Conservation (phyloP, 2,797 vertebrate species). For the Rhinophrynus dorsalis region DNA sequence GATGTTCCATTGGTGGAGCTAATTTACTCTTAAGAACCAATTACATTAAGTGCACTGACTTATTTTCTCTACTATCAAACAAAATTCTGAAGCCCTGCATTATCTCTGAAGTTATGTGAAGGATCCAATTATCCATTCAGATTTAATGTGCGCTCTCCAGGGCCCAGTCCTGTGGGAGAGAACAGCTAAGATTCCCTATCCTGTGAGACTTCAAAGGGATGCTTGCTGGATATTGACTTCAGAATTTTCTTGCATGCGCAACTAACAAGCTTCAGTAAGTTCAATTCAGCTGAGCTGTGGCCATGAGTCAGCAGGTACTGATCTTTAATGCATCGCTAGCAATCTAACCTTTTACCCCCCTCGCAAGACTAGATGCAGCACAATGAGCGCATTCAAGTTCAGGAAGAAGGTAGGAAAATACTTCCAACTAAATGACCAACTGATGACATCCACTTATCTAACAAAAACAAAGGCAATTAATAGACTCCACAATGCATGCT, state of each 20-base stretch:
- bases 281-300: constrained; percentile 7
- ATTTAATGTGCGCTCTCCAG: constrained; percentile 29
- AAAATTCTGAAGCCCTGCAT: not conserved
- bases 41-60: not conserved
- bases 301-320: constrained; percentile 26
- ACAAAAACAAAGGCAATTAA: not conserved
- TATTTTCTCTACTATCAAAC: not conserved
- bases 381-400: constrained; percentile 22
- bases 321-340: constrained; percentile 16
- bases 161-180: constrained; percentile 5
- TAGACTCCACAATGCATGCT: not conserved
- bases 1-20: not conserved
- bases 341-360: not conserved
- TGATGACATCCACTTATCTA: constrained; percentile 24
- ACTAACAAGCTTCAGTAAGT: constrained; percentile 32
- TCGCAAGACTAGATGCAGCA: not conserved
- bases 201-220: constrained; percentile 31
- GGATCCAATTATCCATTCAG: constrained; percentile 14
- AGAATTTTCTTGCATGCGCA: constrained; percentile 8
- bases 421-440: constrained; percentile 1
- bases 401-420: not conserved
- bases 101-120: constrained; percentile 4
- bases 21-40: not conserved
- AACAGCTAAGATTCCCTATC: constrained; percentile 3
- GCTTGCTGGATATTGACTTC: not conserved